Base-by-base conservation (phyloP, 2,113 vertebrate genomes). In the Hassar affinis region DNA sequence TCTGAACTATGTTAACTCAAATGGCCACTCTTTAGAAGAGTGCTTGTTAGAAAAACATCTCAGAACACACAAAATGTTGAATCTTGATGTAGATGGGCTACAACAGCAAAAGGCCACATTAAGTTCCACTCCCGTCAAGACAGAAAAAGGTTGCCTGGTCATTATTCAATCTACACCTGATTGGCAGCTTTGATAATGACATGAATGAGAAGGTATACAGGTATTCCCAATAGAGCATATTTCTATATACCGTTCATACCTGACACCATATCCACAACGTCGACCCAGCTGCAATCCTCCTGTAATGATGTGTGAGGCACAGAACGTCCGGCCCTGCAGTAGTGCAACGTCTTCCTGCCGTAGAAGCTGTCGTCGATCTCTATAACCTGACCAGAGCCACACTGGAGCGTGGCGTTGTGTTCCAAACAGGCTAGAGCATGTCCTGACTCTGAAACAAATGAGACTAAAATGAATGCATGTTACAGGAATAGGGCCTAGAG, bases 381-480 rank as follows among this genome's bases (percentile, higher is more conserved):
- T 84, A 98, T 94, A 51, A 97, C 96, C 88, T 96, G 92, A 86
- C 96, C 97, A 0, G 95, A 98, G n/a, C 95, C 95, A 59, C 97
- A 98, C 79, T 97, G 96, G 68, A 96, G 80, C 8, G 96, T 96
- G 27, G 93, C 93, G 30, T 95, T 96, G 88, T 91, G 90, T 38
- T 93, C 93, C 8, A 93, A 90, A 83, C 97, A 99, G 35, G 96
- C 95, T 79, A 98, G 90, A 78, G 94, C 93, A 85, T 86, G 93
- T 75, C 93, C 93, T 14, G 87, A 90, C 87, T 95, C 98, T 99
- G 75, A 56, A n/a, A 78, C 52, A 86, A 49, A 47, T n/a, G 49
- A 80, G n/a, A 84, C 38, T 56, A 14, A 7, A 6, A 22, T 47
- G 35, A 42, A 8, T 62, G 17, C n/a, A 20, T 47, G 33, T 72